phyloP scores from a whole-genome alignment of 2,888 invertebrate species.

The Lasius fuliginosus region DNA sequence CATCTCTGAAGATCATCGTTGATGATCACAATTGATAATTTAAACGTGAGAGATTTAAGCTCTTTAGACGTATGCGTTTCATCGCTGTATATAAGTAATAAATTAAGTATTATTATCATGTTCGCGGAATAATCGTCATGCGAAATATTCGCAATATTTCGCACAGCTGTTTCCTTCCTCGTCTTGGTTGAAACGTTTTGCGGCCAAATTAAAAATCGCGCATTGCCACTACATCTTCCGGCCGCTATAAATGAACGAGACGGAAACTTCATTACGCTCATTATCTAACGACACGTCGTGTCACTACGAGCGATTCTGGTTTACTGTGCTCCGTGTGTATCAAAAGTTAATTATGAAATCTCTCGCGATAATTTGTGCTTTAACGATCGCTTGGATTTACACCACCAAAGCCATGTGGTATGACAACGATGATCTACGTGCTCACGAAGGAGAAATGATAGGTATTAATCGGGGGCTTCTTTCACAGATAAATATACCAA shows the following conservation, averaged over 20 bases:
- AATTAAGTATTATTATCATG: conserved; percentile 44
- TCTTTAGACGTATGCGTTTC: background rate
- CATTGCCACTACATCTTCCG: background rate
- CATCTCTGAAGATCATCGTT: background rate
- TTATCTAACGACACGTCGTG: background rate
- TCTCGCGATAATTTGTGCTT: background rate
- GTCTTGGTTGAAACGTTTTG: background rate
- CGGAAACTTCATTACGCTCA: conserved; percentile 31
- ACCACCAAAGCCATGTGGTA: background rate
- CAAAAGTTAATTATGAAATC: conserved; percentile 31
- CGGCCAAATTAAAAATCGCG: conserved; percentile 5
- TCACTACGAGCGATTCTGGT: background rate
- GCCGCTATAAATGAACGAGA: conserved; percentile 21
- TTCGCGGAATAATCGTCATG: background rate
- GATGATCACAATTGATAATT: background rate
- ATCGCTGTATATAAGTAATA: conserved; percentile 61
- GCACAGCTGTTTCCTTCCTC: background rate
- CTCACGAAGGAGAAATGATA: background rate
- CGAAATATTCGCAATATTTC: background rate
- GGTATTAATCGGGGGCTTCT: conserved; percentile 1
- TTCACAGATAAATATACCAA: background rate
- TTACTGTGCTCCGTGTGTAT: background rate
- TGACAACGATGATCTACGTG: background rate
- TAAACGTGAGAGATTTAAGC: background rate
- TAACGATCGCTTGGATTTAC: background rate